phyloP scores from a whole-genome alignment of 2,888 invertebrate genomes.

The Callyntrura guangdongensis region DNA sequence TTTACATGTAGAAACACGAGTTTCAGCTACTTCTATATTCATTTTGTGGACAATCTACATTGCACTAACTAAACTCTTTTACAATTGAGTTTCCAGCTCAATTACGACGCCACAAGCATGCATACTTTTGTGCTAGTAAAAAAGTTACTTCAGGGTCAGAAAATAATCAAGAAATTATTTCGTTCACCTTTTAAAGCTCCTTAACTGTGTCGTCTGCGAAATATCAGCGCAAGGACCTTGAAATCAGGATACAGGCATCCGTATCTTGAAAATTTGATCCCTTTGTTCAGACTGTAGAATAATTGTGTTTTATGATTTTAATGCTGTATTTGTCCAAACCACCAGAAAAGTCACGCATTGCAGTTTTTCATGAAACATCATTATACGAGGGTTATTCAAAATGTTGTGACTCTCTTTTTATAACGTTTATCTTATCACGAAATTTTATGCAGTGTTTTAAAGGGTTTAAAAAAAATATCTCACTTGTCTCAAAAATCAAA shows the following conservation, averaged over 20 bases:
- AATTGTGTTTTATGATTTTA: not conserved
- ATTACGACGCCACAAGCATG: not conserved
- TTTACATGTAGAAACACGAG: slow-evolving; percentile 11
- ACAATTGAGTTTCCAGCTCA: slow-evolving; percentile 3
- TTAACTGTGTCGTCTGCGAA: not conserved
- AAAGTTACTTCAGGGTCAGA: slow-evolving; percentile 59
- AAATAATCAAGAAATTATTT: not conserved
- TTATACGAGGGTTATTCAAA: too few relatives aligned
- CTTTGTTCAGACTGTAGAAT: not conserved
- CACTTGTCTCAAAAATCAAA: too few relatives aligned
- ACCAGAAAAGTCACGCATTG: too few relatives aligned
- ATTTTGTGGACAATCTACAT: not conserved
- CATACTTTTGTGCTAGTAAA: not conserved
- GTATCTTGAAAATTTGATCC: too few relatives aligned
- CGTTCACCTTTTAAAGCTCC: not conserved
- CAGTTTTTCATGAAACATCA: too few relatives aligned
- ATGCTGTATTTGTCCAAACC: not conserved
- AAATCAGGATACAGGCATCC: not conserved
- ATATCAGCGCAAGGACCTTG: not conserved
- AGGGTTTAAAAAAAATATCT: too few relatives aligned
- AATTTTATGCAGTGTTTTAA: too few relatives aligned
- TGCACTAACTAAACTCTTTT: not conserved
- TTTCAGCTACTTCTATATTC: not conserved
- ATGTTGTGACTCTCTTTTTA: too few relatives aligned
- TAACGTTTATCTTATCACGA: too few relatives aligned